Percentiles rank a stretch among this genome's conserved stretches.
These are phyloP conservation scores for Campaea margaritaria DNA, from an alignment of 2,888 invertebrate species.

Conservation along the genomic window DNA sequence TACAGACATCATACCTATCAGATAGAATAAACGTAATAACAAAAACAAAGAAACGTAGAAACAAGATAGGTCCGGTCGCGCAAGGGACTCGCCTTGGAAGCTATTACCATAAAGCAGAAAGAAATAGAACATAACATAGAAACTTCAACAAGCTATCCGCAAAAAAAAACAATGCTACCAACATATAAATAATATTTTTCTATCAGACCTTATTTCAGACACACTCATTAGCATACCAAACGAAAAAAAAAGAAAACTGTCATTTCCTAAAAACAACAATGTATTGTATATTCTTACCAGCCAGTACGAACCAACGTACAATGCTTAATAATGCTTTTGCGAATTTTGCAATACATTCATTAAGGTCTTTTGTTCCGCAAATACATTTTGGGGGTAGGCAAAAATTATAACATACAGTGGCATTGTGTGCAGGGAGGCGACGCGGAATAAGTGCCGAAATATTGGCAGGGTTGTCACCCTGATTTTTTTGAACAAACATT, in stretches of 20 bases:
- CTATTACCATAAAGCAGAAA: no score
- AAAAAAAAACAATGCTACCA: no score
- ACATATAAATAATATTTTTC: no score
- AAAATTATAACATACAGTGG: slow-evolving; percentile 84
- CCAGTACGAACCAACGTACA: slow-evolving; percentile 55
- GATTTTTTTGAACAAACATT: no score
- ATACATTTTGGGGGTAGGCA: slow-evolving; percentile 80
- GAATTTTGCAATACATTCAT: slow-evolving; percentile 82
- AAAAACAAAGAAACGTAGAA: no score
- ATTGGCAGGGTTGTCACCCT: slow-evolving; percentile 62
- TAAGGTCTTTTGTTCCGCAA: slow-evolving; percentile 79
- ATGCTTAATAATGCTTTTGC: slow-evolving; percentile 82
- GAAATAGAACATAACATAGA: no score
- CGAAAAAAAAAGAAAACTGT: slow-evolving; percentile 4
- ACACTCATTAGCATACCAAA: not conserved
- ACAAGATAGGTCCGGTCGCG: no score
- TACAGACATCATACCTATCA: no score
- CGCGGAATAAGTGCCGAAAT: slow-evolving; percentile 74
- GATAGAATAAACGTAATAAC: no score
- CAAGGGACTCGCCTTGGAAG: no score
- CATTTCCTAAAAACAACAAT: slow-evolving; percentile 1
- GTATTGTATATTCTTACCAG: slow-evolving; percentile 32
- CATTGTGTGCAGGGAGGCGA: slow-evolving; percentile 70
- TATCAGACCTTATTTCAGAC: no score
- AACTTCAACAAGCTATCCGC: no score